Conservation (phyloP, 2,888 invertebrate species). For the Tinea pellionella region DNA sequence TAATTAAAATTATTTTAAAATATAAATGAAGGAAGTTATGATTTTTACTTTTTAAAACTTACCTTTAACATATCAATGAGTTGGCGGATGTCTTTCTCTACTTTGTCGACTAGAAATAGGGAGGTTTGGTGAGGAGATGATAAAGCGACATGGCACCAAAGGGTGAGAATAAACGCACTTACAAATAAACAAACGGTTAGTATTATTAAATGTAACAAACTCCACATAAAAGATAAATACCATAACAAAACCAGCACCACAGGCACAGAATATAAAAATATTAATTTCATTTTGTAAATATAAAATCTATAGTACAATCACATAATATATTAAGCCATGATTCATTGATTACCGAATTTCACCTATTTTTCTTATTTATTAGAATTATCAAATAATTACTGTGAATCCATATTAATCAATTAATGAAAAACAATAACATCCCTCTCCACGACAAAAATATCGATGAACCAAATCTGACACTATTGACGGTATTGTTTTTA, state of each 20-base stretch:
- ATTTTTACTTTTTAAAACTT: conserved; percentile 16
- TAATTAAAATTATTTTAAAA: too few species aligned
- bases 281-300: conserved; percentile 6
- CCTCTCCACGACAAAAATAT: neutral
- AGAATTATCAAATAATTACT: neutral
- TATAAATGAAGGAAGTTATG: too few species aligned
- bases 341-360: neutral
- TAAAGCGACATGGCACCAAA: conserved; percentile 74
- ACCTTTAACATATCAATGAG: conserved; percentile 74
- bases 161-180: conserved; percentile 42
- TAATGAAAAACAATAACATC: neutral
- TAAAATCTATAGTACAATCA: neutral
- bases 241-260: neutral
- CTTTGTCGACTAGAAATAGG: conserved; percentile 66
- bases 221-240: conserved; percentile 44
- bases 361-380: neutral
- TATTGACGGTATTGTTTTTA: neutral
- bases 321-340: neutral
- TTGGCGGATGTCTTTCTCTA: conserved; percentile 71
- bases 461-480: neutral
- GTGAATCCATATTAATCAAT: too few species aligned
- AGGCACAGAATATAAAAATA: conserved; percentile 1
- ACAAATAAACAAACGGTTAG: conserved; percentile 36
- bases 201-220: conserved; percentile 36
- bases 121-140: conserved; percentile 75